These are phyloP conservation scores for Oscheius sp. DNA, from an alignment of 2,888 invertebrate species.

Conservation along the genomic window DNA sequence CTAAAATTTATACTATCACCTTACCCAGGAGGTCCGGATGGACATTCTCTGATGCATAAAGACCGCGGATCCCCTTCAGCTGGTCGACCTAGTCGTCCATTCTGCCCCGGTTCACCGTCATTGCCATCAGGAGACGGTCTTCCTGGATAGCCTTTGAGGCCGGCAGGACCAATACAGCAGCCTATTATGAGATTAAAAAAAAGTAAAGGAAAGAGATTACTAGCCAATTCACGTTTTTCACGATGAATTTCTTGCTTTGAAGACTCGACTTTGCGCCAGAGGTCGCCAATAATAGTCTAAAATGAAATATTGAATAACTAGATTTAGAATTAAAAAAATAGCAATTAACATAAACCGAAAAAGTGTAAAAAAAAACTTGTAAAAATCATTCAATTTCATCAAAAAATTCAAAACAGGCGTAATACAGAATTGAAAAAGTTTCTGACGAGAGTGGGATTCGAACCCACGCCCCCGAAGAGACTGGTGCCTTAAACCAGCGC, in stretches of 20 bases:
- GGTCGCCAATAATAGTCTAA: conserved; percentile 31
- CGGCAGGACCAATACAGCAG: conserved; percentile 49
- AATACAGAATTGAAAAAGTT: too few species aligned
- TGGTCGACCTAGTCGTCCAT: conserved; percentile 44
- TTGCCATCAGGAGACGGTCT: conserved; percentile 42
- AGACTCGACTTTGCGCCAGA: conserved; percentile 34
- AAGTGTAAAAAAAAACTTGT: too few species aligned
- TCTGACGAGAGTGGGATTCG: conserved; percentile 62
- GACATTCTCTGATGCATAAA: conserved; percentile 45
- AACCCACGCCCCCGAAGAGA: conserved; percentile 75
- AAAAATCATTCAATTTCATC: too few species aligned
- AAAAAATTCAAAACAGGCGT: too few species aligned
- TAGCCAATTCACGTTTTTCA: conserved; percentile 35
- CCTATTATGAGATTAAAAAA: conserved; percentile 11
- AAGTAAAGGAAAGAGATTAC: conserved; percentile 1
- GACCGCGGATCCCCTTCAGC: conserved; percentile 43
- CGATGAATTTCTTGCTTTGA: conserved; percentile 33
- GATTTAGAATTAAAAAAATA: too few species aligned
- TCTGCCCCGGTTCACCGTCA: conserved; percentile 44
- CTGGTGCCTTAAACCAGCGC: conserved; percentile 90
- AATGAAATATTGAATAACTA: too few species aligned
- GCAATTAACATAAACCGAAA: too few species aligned
- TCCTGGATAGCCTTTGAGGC: conserved; percentile 45
- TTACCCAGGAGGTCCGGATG: conserved; percentile 41
- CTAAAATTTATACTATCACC: background rate